These are phyloP conservation scores for Nothobranchius furzeri DNA, from an alignment of 2,113 vertebrate genomes.

Conservation along the genomic window DNA sequence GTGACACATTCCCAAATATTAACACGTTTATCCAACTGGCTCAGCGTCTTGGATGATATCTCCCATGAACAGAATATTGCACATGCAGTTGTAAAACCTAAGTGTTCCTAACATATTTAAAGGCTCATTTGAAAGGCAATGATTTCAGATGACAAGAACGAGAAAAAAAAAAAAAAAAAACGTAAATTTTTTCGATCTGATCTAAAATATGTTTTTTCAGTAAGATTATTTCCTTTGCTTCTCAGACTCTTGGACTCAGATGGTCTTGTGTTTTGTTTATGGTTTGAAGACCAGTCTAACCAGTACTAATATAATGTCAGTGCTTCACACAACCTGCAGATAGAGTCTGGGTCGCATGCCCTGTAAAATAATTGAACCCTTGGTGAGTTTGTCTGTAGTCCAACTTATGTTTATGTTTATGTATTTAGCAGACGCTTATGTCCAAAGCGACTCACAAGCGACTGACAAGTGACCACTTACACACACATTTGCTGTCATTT, in stretches of 20 bases:
- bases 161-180: neutral
- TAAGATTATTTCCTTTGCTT: neutral
- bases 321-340: too few species aligned
- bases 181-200: neutral
- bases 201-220: neutral
- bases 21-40: too few species aligned
- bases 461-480: constrained; percentile 12
- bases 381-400: constrained; percentile 13
- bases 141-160: constrained; percentile 2
- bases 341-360: neutral
- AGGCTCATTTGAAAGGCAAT: too few species aligned
- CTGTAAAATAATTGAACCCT: constrained; percentile 8
- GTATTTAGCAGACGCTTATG: too few species aligned
- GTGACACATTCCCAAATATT: neutral
- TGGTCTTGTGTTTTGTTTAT: neutral
- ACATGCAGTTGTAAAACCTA: too few species aligned
- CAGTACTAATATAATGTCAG: constrained; percentile 22
- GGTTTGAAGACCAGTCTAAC: constrained; percentile 26
- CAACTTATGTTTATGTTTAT: too few species aligned
- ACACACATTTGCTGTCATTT: constrained; percentile 20
- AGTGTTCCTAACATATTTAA: too few species aligned
- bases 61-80: too few species aligned
- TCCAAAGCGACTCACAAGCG: too few species aligned
- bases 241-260: constrained; percentile 1
- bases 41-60: too few species aligned